These are phyloP conservation scores for Drepana arcuata DNA, from an alignment of 1,140 invertebrate genomes.

Conservation along the genomic window DNA sequence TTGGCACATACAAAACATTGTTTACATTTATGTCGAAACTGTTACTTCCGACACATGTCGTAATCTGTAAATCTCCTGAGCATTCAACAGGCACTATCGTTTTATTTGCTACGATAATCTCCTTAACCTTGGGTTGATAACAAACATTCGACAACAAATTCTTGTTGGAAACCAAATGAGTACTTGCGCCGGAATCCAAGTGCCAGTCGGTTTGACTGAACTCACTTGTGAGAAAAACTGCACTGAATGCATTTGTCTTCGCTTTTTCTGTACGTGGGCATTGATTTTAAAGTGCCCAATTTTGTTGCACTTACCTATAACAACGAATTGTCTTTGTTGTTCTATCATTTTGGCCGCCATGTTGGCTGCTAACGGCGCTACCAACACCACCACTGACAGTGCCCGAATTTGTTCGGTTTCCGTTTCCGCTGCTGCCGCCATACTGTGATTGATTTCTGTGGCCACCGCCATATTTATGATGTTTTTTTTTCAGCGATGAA, in stretches of 20 bases:
- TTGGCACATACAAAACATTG: constrained; percentile 19
- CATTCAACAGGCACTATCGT: constrained; percentile 12
- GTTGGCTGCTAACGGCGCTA: neutral
- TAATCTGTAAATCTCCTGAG: constrained; percentile 18
- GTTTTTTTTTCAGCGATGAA: neutral
- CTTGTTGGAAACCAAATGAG: constrained; percentile 14
- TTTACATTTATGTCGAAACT: constrained; percentile 4
- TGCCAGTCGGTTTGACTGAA: constrained; percentile 23
- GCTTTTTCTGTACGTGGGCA: constrained; percentile 8
- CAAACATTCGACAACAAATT: constrained; percentile 14
- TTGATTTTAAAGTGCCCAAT: constrained; percentile 16
- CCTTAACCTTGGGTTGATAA: constrained; percentile 14
- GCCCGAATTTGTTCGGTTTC: neutral
- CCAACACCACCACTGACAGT: no score
- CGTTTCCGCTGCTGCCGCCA: neutral
- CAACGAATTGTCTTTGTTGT: constrained; percentile 9
- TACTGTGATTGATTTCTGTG: neutral
- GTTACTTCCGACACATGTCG: constrained; percentile 9
- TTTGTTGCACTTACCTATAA: constrained; percentile 19
- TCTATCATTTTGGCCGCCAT: neutral
- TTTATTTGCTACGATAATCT: constrained; percentile 23
- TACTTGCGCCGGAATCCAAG: constrained; percentile 22
- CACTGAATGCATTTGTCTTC: constrained; percentile 26
- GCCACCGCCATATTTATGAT: neutral
- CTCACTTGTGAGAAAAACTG: constrained; percentile 15